Conservation (phyloP, 2,113 vertebrate genomes). For the Sterna hirundo region DNA sequence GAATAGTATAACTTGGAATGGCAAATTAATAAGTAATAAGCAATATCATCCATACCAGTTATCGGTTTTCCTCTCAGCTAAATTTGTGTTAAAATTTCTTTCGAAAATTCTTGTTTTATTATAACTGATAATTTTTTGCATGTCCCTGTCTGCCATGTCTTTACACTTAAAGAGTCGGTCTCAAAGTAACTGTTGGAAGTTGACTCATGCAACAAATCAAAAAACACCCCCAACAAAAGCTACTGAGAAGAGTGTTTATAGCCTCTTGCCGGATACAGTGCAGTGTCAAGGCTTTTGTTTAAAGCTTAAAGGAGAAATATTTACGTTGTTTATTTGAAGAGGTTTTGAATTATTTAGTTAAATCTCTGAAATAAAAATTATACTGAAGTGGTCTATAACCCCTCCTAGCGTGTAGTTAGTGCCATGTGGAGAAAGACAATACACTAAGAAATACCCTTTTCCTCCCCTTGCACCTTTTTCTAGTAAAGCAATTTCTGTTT, state of each 20-base stretch:
- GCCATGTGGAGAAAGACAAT: background rate
- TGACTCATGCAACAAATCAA: background rate
- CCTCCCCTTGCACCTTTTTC: background rate
- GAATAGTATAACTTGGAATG: background rate
- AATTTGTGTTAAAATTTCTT: background rate
- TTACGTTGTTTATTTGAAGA: background rate
- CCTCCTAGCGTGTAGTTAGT: background rate
- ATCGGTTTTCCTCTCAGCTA: background rate
- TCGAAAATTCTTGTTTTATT: background rate
- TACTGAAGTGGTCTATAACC: background rate
- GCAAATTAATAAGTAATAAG: background rate
- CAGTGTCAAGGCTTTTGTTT: background rate
- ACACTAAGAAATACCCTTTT: background rate
- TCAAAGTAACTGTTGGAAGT: background rate
- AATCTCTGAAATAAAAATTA: background rate
- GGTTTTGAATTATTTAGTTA: background rate
- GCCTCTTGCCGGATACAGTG: background rate
- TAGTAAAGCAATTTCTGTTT: background rate
- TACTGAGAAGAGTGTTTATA: background rate
- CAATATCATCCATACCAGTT: background rate
- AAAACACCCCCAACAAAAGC: background rate
- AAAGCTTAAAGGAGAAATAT: background rate
- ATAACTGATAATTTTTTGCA: background rate
- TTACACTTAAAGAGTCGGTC: background rate
- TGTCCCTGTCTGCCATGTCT: background rate